phyloP scores from a whole-genome alignment of 2,113 vertebrate species.

The Elephantulus edwardii region DNA sequence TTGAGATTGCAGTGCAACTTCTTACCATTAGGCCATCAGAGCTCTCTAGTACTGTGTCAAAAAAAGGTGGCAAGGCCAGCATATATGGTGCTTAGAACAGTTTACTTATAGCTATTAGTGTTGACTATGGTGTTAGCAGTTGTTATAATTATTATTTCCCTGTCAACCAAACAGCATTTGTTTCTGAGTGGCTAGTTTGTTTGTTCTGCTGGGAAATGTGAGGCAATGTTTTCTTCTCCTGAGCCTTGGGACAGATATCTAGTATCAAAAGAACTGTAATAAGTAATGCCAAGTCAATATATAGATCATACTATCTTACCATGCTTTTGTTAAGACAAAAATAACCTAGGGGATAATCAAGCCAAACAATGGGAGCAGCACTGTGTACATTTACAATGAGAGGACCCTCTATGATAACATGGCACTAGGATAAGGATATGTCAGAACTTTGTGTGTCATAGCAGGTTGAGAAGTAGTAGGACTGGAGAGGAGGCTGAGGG shows the following conservation, averaged over 20 bases:
- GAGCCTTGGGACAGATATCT: background rate
- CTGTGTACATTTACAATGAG: background rate
- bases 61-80: background rate
- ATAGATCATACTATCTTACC: background rate
- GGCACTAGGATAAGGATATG: background rate
- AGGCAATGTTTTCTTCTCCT: background rate
- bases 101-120: background rate
- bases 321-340: slow-evolving; percentile 16
- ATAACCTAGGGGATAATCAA: background rate
- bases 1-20: too few relatives aligned
- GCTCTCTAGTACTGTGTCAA: background rate
- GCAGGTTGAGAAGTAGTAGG: background rate
- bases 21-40: too few relatives aligned
- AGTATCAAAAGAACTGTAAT: background rate
- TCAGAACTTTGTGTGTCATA: background rate
- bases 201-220: background rate
- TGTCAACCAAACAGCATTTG: background rate
- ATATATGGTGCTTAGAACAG: background rate
- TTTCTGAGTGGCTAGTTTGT: background rate
- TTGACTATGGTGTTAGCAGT: background rate
- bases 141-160: background rate
- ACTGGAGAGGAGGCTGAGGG: background rate
- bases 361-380: background rate
- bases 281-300: background rate
- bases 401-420: background rate